These are phyloP conservation scores for Chiloscyllium punctatum DNA, from an alignment of 2,797 vertebrate species.

Conservation along the genomic window DNA sequence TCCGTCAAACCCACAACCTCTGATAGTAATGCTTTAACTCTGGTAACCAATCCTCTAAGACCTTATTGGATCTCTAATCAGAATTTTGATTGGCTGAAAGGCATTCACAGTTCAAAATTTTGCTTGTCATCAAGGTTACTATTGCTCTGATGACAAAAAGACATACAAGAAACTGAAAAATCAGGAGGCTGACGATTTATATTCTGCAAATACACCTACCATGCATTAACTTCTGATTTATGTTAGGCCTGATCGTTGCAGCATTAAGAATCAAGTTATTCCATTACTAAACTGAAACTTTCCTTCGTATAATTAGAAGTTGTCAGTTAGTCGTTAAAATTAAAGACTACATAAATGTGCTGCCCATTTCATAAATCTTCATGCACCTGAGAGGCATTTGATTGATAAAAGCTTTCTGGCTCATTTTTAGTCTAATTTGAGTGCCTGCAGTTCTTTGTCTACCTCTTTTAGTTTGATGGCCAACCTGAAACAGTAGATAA, in stretches of 20 bases:
- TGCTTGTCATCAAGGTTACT: conserved; percentile 57
- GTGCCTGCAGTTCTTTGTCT: neutral
- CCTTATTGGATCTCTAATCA: conserved; percentile 54
- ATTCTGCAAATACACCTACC: neutral
- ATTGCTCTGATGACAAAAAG: conserved; percentile 56
- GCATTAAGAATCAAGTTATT: neutral
- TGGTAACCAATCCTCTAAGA: conserved; percentile 52
- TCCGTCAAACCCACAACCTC: conserved; percentile 59
- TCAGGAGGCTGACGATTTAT: conserved; percentile 70
- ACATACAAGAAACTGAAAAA: conserved; percentile 66
- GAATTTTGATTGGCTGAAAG: conserved; percentile 71
- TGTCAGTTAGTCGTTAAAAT: neutral
- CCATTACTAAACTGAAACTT: neutral
- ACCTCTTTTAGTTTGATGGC: neutral
- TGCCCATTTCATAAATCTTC: neutral
- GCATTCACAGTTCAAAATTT: conserved; percentile 56
- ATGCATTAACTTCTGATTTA: neutral
- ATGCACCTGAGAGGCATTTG: neutral
- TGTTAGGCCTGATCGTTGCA: neutral
- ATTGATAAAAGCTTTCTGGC: neutral
- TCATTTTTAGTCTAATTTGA: neutral
- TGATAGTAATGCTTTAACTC: conserved; percentile 54
- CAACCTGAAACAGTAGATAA: neutral
- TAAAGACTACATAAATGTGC: neutral
- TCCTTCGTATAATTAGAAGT: neutral